A percentile compares a stretch with the other conserved stretches of the same genome.
Conservation (phyloP, 2,797 vertebrate genomes). For the Microctenopoma stevenorrisi region DNA sequence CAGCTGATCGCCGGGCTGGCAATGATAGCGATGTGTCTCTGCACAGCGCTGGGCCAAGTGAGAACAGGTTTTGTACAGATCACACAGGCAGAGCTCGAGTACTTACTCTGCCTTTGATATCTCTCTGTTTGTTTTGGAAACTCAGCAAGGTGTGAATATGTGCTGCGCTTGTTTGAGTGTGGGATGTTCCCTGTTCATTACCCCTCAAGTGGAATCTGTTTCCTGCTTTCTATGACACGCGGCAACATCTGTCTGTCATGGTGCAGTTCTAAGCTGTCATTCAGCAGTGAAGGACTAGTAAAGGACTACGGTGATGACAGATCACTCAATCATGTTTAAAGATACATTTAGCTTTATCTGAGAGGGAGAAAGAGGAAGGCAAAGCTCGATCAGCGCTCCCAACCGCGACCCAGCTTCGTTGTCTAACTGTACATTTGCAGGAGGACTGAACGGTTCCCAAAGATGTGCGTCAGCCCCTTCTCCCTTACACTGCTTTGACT, state of each 20-base stretch:
- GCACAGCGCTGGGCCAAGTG: constrained; percentile 58
- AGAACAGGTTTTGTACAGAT: constrained; percentile 76
- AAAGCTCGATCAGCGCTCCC: constrained; percentile 28
- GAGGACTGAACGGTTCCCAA: constrained; percentile 71
- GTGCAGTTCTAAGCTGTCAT: not conserved
- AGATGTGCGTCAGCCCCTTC: constrained; percentile 78
- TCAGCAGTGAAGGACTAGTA: constrained; percentile 7
- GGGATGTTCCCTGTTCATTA: constrained; percentile 69
- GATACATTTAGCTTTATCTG: constrained; percentile 10
- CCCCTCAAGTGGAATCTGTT: constrained; percentile 63
- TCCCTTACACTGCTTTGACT: constrained; percentile 73
- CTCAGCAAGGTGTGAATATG: constrained; percentile 27
- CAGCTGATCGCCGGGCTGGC: constrained; percentile 18
- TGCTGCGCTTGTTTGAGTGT: constrained; percentile 21
- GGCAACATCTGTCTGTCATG: constrained; percentile 43
- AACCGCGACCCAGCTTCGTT: constrained; percentile 18
- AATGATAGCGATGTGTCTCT: constrained; percentile 64
- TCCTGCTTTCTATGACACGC: constrained; percentile 39
- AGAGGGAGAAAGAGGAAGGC: constrained; percentile 10
- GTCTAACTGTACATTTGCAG: constrained; percentile 46
- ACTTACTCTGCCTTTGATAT: constrained; percentile 69
- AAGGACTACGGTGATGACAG: constrained; percentile 10
- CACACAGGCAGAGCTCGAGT: constrained; percentile 21
- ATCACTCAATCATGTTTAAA: constrained; percentile 19
- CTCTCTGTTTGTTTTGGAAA: constrained; percentile 74